Evolutionary conservation across 2,888 invertebrate species (phyloP), one percentile per base, ranked within the genome.

Genomic region (Cyaniris semiargus): DNA sequence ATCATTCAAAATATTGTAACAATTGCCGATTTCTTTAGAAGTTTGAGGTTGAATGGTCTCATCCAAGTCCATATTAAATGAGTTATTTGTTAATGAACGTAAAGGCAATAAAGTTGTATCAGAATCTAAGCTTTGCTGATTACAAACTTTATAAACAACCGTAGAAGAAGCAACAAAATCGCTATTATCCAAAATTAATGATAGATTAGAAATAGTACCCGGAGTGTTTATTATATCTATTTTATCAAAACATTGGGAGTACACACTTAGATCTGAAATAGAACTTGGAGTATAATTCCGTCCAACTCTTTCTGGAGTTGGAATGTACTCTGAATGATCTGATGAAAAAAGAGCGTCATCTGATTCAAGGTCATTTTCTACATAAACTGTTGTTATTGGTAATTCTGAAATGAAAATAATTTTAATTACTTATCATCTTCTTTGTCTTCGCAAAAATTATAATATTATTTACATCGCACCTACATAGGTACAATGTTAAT

Each of bases 281-380:
- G 78, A 76, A 71, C 78, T 78, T 76, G 76, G 60, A 38, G 78
- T 76, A 60, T 60, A 18, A 78, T 34, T 44, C 21, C 38, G 23
- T 56, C 18, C 34, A 76, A 76, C 58, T 44, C 76, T 76, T 60
- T 78, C 76, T 76, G 78, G 78, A 78, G 70, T 78, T 78, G 78
- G 70, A 75, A 78, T 75, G 70, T 78, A 78, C 75, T 78, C 78
- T 75, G 76, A 78, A 75, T 56, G 71, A 75, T 78, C 78, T 78
- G 70, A 70, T 75, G 78, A 78, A 76, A 76, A 76, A 71, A 71
- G 18, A 71, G 71, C 71, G 34, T 71, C 71, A 71, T 71, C 71
- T 71, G 71, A 34, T 71, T 71, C 34, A 71, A n/a, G 38, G 10
- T 71, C 31, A 71, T 71, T 71, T 71, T 71, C 71, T n/a, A 71